phyloP scores from a whole-genome alignment of 1,140 invertebrate genomes.

The Cherax quadricarinatus region DNA sequence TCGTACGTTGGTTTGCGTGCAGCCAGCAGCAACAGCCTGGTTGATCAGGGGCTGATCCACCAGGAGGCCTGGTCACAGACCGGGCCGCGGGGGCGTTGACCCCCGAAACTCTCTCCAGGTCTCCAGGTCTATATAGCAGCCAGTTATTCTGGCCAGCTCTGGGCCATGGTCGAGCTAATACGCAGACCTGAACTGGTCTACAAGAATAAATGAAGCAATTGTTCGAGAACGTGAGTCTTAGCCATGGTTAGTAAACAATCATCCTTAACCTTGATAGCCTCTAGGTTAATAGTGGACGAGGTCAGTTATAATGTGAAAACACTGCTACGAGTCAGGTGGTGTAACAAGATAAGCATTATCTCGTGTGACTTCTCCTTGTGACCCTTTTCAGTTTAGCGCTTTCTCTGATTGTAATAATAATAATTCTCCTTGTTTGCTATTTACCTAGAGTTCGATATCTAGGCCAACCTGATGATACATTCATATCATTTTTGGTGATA shows the following conservation, averaged over 20 bases:
- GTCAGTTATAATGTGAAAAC: slow-evolving; percentile 19
- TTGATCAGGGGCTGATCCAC: too few relatives aligned
- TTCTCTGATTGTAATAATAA: too few relatives aligned
- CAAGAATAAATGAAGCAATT: slow-evolving; percentile 20
- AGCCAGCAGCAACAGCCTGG: too few relatives aligned
- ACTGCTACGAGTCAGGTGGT: slow-evolving; percentile 9
- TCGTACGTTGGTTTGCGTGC: too few relatives aligned
- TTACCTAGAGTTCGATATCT: too few relatives aligned
- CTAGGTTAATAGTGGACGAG: slow-evolving; percentile 15
- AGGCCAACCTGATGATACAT: not conserved
- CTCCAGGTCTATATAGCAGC: not conserved
- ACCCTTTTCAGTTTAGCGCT: too few relatives aligned
- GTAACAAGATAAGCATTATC: slow-evolving; percentile 42
- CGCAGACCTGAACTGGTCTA: not conserved
- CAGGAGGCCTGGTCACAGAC: too few relatives aligned
- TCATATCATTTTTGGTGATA: too few relatives aligned
- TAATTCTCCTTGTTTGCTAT: not conserved
- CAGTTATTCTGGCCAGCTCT: slow-evolving; percentile 9
- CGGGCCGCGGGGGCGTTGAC: too few relatives aligned
- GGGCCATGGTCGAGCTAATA: not conserved
- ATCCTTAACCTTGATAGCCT: not conserved
- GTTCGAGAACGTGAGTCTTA: not conserved
- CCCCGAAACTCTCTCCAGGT: too few relatives aligned
- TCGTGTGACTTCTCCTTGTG: slow-evolving; percentile 24
- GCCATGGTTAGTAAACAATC: not conserved